These are phyloP conservation scores for Penaeus japonicus DNA, from an alignment of 1,140 invertebrate species.

Conservation along the genomic window DNA sequence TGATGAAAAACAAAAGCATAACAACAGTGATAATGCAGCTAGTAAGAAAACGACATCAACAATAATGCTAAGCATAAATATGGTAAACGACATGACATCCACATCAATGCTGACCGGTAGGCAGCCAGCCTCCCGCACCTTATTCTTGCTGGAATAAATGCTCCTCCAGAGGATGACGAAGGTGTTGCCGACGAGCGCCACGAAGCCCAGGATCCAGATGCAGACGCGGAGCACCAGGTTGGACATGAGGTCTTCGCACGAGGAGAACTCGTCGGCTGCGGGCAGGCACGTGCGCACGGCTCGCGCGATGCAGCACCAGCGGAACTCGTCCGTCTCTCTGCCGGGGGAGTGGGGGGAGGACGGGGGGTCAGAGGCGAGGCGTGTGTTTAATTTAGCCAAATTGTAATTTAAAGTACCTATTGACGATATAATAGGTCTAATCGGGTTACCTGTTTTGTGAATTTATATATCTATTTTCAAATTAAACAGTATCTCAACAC, in stretches of 20 bases:
- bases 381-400: too few relatives aligned
- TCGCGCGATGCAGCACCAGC: conserved; percentile 68
- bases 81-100: too few relatives aligned
- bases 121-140: background rate
- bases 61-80: too few relatives aligned
- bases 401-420: too few relatives aligned
- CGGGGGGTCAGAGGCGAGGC: background rate
- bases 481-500: too few relatives aligned
- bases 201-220: conserved; percentile 74
- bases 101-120: background rate
- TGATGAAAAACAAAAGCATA: too few relatives aligned
- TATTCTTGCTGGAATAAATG: conserved; percentile 42
- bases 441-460: too few relatives aligned
- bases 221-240: conserved; percentile 68
- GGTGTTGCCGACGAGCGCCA: conserved; percentile 72
- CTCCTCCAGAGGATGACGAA: conserved; percentile 73
- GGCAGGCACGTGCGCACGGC: conserved; percentile 65
- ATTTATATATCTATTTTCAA: too few relatives aligned
- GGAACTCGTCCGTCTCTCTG: conserved; percentile 67
- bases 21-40: too few relatives aligned
- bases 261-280: conserved; percentile 69
- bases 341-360: background rate
- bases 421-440: too few relatives aligned
- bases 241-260: conserved; percentile 71
- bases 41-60: too few relatives aligned